A percentile compares a stretch with the other conserved stretches of the same genome.
Evolutionary conservation across 2,888 invertebrate genomes (phyloP).

Genomic region (Anthrax anthrax): DNA sequence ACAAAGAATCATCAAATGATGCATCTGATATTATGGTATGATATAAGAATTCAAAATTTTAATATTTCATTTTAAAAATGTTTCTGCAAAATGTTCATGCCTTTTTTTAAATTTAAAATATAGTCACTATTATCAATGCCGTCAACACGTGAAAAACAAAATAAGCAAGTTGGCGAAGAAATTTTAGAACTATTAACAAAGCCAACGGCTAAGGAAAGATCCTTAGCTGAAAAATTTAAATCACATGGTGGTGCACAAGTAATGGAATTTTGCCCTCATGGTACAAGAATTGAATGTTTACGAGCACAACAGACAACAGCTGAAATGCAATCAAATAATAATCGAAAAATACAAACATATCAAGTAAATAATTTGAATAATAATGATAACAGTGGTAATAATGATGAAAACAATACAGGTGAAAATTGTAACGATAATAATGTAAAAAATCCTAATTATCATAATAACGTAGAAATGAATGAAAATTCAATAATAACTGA

Average conservation of each 20-base stretch:
- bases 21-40: constrained; percentile 56
- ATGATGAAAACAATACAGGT: neutral
- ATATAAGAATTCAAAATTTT: neutral
- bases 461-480: constrained; percentile 21
- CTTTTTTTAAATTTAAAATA: neutral
- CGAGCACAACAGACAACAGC: constrained; percentile 36
- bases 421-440: neutral
- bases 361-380: constrained; percentile 14
- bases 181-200: constrained; percentile 85
- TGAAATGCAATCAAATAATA: constrained; percentile 21
- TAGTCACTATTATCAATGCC: constrained; percentile 40
- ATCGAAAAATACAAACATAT: constrained; percentile 6
- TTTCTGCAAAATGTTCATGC: neutral
- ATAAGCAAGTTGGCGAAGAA: constrained; percentile 89
- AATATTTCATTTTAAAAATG: neutral
- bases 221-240: constrained; percentile 87
- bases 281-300: constrained; percentile 77
- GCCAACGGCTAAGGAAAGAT: constrained; percentile 91
- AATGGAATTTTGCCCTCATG: constrained; percentile 94
- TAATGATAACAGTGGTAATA: constrained; percentile 13
- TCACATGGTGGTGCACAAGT: constrained; percentile 89
- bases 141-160: constrained; percentile 88
- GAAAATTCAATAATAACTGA: constrained; percentile 1
- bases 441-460: too few relatives aligned
- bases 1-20: constrained; percentile 24